A percentile compares a stretch with the other conserved stretches of the same genome.
Evolutionary conservation across 2,888 invertebrate species (phyloP).

Genomic region (Hypomecis atomaria): DNA sequence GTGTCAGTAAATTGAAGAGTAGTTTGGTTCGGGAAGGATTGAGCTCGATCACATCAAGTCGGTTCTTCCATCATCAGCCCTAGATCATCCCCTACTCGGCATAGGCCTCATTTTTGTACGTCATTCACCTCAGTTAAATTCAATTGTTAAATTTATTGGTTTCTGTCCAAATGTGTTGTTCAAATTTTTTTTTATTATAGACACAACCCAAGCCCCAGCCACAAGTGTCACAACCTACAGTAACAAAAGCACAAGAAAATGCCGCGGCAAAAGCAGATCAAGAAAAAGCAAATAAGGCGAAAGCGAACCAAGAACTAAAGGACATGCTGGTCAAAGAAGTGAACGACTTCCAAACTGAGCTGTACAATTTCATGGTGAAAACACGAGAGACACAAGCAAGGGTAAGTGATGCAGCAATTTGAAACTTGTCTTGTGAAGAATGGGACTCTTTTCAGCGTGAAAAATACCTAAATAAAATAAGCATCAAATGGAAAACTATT

Average conservation of each 20-base stretch:
- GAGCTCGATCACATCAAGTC: no score
- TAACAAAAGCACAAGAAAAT: conserved; percentile 48
- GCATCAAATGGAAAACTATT: no score
- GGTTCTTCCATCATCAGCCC: no score
- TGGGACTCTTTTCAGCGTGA: conserved; percentile 1
- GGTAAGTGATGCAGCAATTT: conserved; percentile 67
- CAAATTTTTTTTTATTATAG: neutral
- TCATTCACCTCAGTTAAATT: no score
- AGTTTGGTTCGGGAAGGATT: no score
- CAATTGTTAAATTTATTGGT: no score
- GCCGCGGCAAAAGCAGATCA: conserved; percentile 72
- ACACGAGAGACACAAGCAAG: conserved; percentile 79
- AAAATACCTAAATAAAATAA: no score
- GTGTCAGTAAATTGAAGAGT: no score
- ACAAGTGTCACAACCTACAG: conserved; percentile 24
- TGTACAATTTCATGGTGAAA: conserved; percentile 85
- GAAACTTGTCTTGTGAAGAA: neutral
- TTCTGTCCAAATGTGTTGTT: neutral
- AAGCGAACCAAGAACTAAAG: conserved; percentile 77
- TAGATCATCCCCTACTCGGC: no score
- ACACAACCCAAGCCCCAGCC: conserved; percentile 21
- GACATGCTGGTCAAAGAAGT: conserved; percentile 87
- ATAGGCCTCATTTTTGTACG: no score
- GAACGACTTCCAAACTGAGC: conserved; percentile 86
- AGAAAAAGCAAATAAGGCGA: conserved; percentile 64